phyloP scores from a whole-genome alignment of 2,888 invertebrate species.

The Cynaeus angustus region DNA sequence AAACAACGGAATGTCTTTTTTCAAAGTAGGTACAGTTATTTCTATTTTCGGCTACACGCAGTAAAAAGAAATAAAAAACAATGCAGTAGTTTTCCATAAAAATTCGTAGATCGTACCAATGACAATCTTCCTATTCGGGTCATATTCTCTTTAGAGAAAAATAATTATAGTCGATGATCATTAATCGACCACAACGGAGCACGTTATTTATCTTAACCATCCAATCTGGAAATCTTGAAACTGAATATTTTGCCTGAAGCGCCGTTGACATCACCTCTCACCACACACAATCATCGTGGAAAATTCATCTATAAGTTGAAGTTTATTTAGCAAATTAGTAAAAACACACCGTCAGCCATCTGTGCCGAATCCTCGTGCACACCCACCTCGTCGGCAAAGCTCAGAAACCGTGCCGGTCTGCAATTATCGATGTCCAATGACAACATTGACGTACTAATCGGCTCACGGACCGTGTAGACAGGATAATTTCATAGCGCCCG shows the following conservation, averaged over 20 bases:
- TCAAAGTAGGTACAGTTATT: too few relatives aligned
- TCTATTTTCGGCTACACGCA: too few relatives aligned
- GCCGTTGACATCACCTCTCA: neutral
- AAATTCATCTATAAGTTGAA: constrained; percentile 20
- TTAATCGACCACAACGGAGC: neutral
- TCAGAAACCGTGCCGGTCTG: constrained; percentile 58
- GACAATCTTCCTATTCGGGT: too few relatives aligned
- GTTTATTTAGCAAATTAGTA: constrained; percentile 44
- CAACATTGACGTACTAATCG: constrained; percentile 66
- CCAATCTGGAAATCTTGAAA: neutral
- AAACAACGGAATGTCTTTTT: too few relatives aligned
- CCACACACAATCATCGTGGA: neutral
- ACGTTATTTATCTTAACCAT: too few relatives aligned
- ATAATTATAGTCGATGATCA: neutral
- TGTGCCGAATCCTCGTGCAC: constrained; percentile 45
- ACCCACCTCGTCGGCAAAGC: constrained; percentile 53
- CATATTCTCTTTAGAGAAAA: too few relatives aligned
- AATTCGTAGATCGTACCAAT: too few relatives aligned
- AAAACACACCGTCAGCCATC: constrained; percentile 43
- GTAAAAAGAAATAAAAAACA: too few relatives aligned
- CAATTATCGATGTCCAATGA: constrained; percentile 64
- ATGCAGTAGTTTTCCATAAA: too few relatives aligned
- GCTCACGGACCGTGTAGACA: constrained; percentile 60
- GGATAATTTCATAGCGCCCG: constrained; percentile 63
- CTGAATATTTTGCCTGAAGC: neutral